Evolutionary conservation across 2,888 invertebrate species (phyloP), one percentile per base, ranked within the genome.

Genomic region (Volucella inanis): DNA sequence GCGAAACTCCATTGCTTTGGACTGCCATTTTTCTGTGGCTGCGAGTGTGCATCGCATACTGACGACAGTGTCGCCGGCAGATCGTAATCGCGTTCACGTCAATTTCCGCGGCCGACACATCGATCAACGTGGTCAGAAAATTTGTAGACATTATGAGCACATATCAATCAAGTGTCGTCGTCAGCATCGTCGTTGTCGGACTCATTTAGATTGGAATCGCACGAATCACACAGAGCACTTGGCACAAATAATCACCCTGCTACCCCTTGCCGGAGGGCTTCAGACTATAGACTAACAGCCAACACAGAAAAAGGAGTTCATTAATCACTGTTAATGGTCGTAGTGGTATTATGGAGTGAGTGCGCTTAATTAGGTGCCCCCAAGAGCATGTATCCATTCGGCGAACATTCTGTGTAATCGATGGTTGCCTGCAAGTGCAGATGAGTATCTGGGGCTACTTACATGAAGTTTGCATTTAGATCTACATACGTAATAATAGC

Each of bases 91-190:
- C 86, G 77, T 85, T 72, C 82, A 82, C 68, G 86, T 86, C 86
- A 86, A 86, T 86, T 86, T 86, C 70, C 86, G 74, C 74, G 82
- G 82, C 86, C 78, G 81, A 86, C 85, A 86, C 85, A 86, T 86
- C 86, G 86, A 82, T 86, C 86, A 86, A 86, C 74, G 81, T 82
- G 82, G 86, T 78, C 86, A 86, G 86, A 86, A 86, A 86, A 86
- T 86, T 86, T 86, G 86, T 86, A 86, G 86, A 82, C 86, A 86
- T 86, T 86, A 86, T 86, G 86, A 86, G 82, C 86, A 78, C 86
- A 86, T 86, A 86, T 86, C 86, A 82, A 86, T 86, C 86, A 86
- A 86, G 81, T 86, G 86, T 86, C 86, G 82, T 86, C 85, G 85
- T 85, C 85, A 85, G 80, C 76, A 80, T 81, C 85, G 85, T 85